Evolutionary conservation across 2,797 vertebrate species (phyloP).

Genomic region (Bucorvus abyssinicus): DNA sequence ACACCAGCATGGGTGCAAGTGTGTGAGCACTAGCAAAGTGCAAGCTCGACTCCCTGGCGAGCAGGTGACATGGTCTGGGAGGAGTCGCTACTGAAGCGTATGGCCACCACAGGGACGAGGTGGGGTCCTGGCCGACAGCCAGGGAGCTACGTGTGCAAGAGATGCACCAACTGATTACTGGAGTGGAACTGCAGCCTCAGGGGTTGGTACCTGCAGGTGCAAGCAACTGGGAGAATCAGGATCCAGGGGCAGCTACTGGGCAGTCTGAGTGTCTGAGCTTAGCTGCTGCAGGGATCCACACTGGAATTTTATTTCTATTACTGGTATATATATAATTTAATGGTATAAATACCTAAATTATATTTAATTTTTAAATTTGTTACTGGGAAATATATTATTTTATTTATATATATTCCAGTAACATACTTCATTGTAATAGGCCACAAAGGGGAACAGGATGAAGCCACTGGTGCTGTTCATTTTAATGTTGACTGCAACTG

Average conservation of each 20-base stretch:
- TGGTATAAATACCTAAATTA: not conserved
- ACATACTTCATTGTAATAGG: not conserved
- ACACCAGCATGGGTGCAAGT: rapidly evolving
- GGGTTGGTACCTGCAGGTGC: not conserved
- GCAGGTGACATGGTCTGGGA: not conserved
- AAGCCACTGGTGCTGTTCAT: not conserved
- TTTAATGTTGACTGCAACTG: not conserved
- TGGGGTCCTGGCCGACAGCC: not conserved
- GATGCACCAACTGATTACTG: not conserved
- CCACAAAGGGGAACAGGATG: not conserved
- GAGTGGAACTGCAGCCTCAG: not conserved
- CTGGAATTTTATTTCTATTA: not conserved
- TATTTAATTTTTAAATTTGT: not conserved
- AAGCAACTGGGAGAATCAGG: not conserved
- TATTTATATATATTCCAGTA: not conserved
- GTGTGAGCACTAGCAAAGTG: not conserved
- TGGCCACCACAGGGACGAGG: not conserved
- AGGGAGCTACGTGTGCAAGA: not conserved
- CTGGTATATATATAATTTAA: not conserved
- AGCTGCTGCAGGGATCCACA: not conserved
- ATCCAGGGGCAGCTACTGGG: not conserved
- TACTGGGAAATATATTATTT: not conserved
- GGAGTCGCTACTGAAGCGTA: not conserved
- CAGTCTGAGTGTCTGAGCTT: not conserved
- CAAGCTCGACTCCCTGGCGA: not conserved